These are phyloP conservation scores for Sebastes vulpes DNA, from an alignment of 2,797 vertebrate genomes.

Conservation along the genomic window DNA sequence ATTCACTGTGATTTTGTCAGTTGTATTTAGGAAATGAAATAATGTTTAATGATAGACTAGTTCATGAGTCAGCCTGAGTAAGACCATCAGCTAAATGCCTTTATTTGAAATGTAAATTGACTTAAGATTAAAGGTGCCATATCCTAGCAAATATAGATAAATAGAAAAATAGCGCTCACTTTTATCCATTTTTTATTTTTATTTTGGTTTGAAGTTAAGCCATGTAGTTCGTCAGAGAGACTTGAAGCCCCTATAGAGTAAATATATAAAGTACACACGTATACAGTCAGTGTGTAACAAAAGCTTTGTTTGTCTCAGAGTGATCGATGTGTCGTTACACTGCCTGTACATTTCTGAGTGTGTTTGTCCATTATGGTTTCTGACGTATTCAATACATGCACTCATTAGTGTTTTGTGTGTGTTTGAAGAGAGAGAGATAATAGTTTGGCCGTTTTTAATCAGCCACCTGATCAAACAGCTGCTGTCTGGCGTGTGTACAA, in stretches of 20 bases:
- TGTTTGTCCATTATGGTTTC: constrained; percentile 40
- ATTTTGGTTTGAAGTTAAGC: background rate
- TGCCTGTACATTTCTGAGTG: background rate
- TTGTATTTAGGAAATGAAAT: background rate
- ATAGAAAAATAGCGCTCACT: background rate
- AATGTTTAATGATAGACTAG: background rate
- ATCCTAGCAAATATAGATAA: background rate
- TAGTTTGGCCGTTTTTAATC: constrained; percentile 27
- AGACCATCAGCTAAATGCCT: background rate
- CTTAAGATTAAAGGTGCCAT: background rate
- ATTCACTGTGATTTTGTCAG: too few relatives aligned
- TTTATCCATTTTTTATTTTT: background rate
- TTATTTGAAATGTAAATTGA: background rate
- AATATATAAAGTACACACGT: background rate
- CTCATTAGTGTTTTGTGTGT: constrained; percentile 2
- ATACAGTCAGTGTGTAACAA: constrained; percentile 12
- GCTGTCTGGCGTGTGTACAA: background rate
- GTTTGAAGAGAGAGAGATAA: background rate
- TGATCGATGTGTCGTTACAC: constrained; percentile 51
- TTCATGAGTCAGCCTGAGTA: background rate
- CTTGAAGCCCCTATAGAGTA: constrained; percentile 8
- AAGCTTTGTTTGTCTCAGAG: constrained; percentile 15
- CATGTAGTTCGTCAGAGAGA: background rate
- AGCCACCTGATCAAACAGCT: constrained; percentile 66
- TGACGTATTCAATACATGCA: constrained; percentile 15